Percentiles rank a stretch among this genome's conserved stretches.
phyloP scores from a whole-genome alignment of 2,113 vertebrate genomes.

The Atherinomorus stipes region DNA sequence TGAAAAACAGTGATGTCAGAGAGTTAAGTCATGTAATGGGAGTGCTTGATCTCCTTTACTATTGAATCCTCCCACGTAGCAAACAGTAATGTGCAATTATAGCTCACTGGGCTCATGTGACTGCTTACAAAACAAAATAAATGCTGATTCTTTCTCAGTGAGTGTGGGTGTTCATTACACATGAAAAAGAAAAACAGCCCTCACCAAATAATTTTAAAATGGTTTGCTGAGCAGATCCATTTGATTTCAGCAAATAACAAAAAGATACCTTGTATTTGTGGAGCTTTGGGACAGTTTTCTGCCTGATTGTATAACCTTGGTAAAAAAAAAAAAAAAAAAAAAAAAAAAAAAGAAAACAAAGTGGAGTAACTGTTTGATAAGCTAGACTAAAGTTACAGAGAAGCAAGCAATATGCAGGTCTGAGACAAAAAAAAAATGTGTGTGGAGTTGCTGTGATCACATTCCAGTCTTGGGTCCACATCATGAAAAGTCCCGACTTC shows the following conservation, averaged over 20 bases:
- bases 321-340: neutral
- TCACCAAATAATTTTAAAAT: neutral
- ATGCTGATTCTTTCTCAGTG: constrained; percentile 19
- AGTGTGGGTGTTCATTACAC: neutral
- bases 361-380: neutral
- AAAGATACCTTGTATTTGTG: neutral
- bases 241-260: constrained; percentile 12
- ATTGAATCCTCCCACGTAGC: constrained; percentile 22
- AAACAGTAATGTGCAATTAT: constrained; percentile 26
- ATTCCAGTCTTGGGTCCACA: constrained; percentile 1
- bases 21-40: constrained; percentile 18
- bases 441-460: constrained; percentile 23
- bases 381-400: neutral
- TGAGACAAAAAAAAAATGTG: neutral
- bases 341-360: too few species aligned
- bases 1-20: constrained; percentile 14
- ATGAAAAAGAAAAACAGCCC: neutral
- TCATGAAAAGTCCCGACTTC: constrained; percentile 8
- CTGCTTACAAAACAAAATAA: constrained; percentile 32
- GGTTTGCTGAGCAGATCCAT: constrained; percentile 7
- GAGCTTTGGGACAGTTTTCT: neutral
- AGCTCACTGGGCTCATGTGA: constrained; percentile 55
- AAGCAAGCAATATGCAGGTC: neutral
- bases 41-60: constrained; percentile 20
- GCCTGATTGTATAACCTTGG: neutral